phyloP scores from a whole-genome alignment of 1,140 invertebrate species.

The Plodia interpunctella region DNA sequence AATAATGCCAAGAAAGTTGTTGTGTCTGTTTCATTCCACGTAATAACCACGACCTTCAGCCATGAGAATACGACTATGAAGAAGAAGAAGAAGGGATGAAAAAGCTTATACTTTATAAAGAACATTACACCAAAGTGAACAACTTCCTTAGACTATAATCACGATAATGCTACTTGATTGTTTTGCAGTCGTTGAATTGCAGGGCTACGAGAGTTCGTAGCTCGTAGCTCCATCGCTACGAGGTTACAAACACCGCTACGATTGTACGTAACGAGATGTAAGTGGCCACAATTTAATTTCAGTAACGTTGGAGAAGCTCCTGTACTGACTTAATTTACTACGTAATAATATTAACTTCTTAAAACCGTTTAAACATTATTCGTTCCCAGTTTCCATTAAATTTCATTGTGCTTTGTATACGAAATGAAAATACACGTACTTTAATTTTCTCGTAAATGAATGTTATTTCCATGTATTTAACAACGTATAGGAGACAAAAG shows the following conservation, averaged over 20 bases:
- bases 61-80: too few species aligned
- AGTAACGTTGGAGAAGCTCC: not conserved
- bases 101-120: too few species aligned
- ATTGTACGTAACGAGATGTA: not conserved
- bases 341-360: not conserved
- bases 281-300: conserved; percentile 2
- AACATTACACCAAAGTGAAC: too few species aligned
- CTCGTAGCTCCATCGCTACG: not conserved
- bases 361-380: not conserved
- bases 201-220: not conserved
- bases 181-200: not conserved
- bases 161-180: too few species aligned
- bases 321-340: not conserved
- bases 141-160: too few species aligned
- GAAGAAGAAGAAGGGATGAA: too few species aligned
- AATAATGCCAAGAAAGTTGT: too few species aligned
- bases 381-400: not conserved
- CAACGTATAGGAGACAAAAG: too few species aligned
- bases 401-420: not conserved
- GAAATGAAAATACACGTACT: not conserved
- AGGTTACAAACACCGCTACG: not conserved
- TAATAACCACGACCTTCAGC: too few species aligned
- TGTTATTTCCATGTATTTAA: too few species aligned
- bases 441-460: not conserved
- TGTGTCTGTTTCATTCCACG: too few species aligned